Conservation (phyloP, 2,113 vertebrate species). For the Calidris pugnax region DNA sequence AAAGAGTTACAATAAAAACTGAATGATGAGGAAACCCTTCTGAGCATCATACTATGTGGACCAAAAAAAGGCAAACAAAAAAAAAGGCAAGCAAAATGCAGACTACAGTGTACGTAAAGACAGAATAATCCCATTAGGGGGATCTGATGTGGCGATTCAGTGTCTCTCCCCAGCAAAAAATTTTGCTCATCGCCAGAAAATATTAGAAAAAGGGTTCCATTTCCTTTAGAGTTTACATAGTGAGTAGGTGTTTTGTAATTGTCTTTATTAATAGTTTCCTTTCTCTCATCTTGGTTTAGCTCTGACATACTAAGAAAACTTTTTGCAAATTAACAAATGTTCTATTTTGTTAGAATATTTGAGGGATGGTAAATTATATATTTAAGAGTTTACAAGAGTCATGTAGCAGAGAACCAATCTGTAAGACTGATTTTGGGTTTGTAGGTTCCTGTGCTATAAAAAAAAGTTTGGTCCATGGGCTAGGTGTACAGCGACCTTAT, state of each 20-base stretch:
- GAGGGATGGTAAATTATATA: neutral
- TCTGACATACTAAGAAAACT: neutral
- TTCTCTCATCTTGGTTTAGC: neutral
- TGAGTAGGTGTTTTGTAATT: neutral
- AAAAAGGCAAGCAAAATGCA: neutral
- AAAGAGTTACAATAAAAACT: neutral
- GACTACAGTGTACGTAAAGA: neutral
- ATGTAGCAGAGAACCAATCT: neutral
- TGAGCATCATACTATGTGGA: neutral
- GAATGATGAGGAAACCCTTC: neutral
- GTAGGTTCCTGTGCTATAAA: neutral
- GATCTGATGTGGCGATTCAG: neutral
- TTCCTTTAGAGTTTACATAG: neutral
- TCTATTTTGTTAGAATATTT: neutral
- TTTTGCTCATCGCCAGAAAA: neutral
- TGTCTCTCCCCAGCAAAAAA: neutral
- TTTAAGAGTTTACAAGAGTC: neutral
- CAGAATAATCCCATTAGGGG: neutral
- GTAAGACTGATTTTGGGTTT: neutral
- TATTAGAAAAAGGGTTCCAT: fast-evolving
- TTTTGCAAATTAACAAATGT: neutral
- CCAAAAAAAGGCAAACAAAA: neutral
- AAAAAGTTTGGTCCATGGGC: neutral
- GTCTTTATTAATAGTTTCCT: neutral
- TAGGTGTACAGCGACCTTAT: neutral